These are phyloP conservation scores for Agrochola lychnidis DNA, from an alignment of 2,888 invertebrate genomes.

Conservation along the genomic window DNA sequence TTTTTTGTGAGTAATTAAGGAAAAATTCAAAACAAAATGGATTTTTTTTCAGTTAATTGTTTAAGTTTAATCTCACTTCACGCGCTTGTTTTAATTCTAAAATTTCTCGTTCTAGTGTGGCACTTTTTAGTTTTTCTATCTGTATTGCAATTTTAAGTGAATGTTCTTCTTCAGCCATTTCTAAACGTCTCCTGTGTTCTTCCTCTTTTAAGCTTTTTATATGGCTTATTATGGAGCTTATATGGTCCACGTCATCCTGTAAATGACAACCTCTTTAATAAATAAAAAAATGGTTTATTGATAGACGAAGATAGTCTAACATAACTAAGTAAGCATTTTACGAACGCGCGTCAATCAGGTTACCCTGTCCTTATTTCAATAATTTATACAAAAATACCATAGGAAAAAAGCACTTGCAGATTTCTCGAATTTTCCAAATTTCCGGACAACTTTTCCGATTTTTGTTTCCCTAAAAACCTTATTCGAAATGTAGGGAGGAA, in stretches of 20 bases:
- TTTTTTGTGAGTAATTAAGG: no score
- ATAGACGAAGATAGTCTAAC: neutral
- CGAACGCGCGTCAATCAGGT: no score
- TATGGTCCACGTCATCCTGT: slow-evolving; percentile 17
- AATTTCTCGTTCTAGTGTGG: slow-evolving; percentile 33
- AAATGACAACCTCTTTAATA: slow-evolving; percentile 3
- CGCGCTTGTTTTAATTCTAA: slow-evolving; percentile 29
- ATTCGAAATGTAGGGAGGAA: no score
- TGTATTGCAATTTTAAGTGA: slow-evolving; percentile 37
- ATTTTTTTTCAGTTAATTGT: neutral
- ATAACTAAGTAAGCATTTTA: no score
- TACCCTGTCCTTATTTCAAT: no score
- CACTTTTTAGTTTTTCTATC: slow-evolving; percentile 34
- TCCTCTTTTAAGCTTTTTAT: slow-evolving; percentile 29
- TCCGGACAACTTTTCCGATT: no score
- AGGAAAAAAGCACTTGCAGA: no score
- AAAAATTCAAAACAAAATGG: neutral
- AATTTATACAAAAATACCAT: no score
- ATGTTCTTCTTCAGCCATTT: slow-evolving; percentile 46
- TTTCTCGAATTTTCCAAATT: no score
- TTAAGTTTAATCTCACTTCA: slow-evolving; percentile 16
- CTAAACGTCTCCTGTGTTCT: slow-evolving; percentile 33
- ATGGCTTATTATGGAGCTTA: slow-evolving; percentile 22
- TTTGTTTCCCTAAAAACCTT: no score
- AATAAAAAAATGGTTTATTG: neutral